Evolutionary conservation across 2,113 vertebrate species (phyloP), one percentile per base, ranked within the genome.

Genomic region (Barnardius zonarius): DNA sequence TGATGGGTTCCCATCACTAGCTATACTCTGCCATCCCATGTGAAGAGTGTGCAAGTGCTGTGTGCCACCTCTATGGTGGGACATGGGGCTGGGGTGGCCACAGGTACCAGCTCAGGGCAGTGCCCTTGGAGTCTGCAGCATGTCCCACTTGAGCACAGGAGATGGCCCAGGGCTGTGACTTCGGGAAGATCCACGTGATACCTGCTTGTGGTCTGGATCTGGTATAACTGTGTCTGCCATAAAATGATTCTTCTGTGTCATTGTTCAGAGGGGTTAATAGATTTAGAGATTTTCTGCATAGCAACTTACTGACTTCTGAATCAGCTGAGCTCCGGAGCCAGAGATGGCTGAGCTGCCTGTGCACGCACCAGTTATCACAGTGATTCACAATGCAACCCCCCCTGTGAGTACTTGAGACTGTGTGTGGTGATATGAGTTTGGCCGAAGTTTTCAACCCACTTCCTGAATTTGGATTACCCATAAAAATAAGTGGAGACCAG

Each of bases 351-450:
- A 80, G 76, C 61, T 75, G 49, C 37, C 30, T 1, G 0, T 10
- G 35, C 41, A 33, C 1, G 1, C 30, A 5, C 3, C 39, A 6
- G 17, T n/a, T 25, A 51, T 30, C 33, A 7, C 0, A 0, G 39
- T 1, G 2, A 70, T 46, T 48, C 19, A 12, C 19, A 33, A 2
- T 28, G n/a, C 41, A 55, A 16, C 55, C 57, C 3, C 3, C 28
- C 39, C n/a, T 13, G 0, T 7, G 14, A 70, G 39, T 49, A 14
- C 27, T 35, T 66, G 59, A 51, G 82, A 8, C 22, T 46, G 2
- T 3, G 11, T 5, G 18, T 18, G 35, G 33, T 33, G 66, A 12
- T 28, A 13, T 0, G 3, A 82, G 73, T 64, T 94, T 37, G 86
- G 57, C 28, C 73, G 44, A 84, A 75, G 67, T 79, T 93, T 89